Evolutionary conservation across 2,888 invertebrate species (phyloP).

Genomic region (Stegana nigrithorax): DNA sequence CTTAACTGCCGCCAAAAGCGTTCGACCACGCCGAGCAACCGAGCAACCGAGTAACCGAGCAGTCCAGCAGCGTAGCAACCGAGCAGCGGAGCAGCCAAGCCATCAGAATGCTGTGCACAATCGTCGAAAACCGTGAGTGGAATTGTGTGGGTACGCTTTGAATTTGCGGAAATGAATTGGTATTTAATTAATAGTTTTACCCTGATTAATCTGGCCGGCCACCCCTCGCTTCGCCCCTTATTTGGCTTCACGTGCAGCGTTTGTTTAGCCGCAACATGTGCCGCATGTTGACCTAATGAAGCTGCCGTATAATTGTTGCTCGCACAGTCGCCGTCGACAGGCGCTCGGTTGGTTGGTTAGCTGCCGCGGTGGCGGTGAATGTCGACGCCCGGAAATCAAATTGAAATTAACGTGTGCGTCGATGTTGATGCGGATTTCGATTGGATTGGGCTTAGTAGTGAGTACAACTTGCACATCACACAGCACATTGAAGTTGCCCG

Average conservation of each 20-base stretch:
- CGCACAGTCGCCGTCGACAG: conserved; percentile 36
- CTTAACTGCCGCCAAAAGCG: background rate
- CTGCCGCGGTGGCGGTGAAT: background rate
- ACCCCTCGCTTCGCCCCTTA: conserved; percentile 19
- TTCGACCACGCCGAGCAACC: background rate
- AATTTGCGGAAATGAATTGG: conserved; percentile 66
- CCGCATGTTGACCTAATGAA: conserved; percentile 65
- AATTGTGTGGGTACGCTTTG: conserved; percentile 34
- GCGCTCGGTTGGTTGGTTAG: conserved; percentile 12
- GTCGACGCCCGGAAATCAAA: conserved; percentile 60
- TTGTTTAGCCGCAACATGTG: conserved; percentile 17
- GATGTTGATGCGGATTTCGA: conserved; percentile 19
- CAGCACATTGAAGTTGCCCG: conserved; percentile 20
- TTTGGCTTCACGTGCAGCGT: conserved; percentile 37
- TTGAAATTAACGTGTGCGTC: conserved; percentile 64
- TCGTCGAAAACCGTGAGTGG: no score
- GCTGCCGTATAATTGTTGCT: conserved; percentile 62
- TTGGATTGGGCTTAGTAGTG: no score
- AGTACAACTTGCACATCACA: conserved; percentile 20
- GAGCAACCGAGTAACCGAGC: background rate
- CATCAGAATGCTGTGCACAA: no score
- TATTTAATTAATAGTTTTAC: conserved; percentile 69
- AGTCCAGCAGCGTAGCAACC: no score
- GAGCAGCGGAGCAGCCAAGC: no score
- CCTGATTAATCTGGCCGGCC: conserved; percentile 62